Conservation (phyloP, 2,797 vertebrate genomes). For the Zalophus californianus region DNA sequence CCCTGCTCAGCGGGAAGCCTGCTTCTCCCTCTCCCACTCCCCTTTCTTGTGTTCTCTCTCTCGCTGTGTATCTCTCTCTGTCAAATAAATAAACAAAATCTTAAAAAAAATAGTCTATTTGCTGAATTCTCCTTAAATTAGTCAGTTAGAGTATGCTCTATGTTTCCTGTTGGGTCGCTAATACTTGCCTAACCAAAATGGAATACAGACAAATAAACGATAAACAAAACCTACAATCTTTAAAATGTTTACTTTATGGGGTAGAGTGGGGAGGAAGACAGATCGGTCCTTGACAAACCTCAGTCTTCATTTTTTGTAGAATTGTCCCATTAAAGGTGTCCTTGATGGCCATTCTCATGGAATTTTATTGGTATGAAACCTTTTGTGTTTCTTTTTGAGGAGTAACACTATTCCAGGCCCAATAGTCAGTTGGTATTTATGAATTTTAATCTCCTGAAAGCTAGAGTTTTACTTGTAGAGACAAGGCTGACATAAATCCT, state of each 20-base stretch:
- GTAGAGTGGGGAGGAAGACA: background rate
- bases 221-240: background rate
- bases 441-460: conserved; percentile 57
- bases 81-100: too few species aligned
- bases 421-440: background rate
- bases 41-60: too few species aligned
- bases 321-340: background rate
- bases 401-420: background rate
- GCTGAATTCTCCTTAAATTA: background rate
- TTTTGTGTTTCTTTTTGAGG: background rate
- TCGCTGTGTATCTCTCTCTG: too few species aligned
- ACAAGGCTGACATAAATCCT: background rate
- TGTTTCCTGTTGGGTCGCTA: background rate
- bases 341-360: background rate
- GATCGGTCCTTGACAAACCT: background rate
- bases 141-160: background rate
- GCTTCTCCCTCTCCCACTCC: too few species aligned
- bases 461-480: background rate
- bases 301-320: background rate
- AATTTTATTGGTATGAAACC: background rate
- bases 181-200: background rate
- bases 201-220: background rate
- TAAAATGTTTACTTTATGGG: background rate
- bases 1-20: too few species aligned
- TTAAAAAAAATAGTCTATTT: background rate